Evolutionary conservation across 2,797 vertebrate genomes (phyloP), one percentile per base, ranked within the genome.

Genomic region (Darevskia mixta): DNA sequence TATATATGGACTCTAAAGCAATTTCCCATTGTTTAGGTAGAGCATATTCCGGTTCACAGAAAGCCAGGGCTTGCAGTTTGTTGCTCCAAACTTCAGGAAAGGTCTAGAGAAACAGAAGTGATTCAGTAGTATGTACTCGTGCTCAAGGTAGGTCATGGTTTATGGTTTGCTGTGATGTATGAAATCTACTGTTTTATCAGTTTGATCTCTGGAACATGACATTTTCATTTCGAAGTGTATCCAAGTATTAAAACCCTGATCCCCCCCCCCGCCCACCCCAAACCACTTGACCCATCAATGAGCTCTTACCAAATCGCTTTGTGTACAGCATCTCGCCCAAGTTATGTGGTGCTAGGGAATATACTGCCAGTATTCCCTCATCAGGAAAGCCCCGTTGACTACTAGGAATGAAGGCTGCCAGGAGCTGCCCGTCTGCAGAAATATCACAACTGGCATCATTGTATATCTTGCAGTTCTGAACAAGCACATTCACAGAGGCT

Each of bases 401-500:
- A 97, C 99, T 99, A 89, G 99, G 99, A 93, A 99, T 98, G 94
- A 99, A 99, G 61, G 99, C 99, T 1, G 99, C 99, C 92, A 99
- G 96, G 82, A 99, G 98, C 95, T 99, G 98, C 69, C 99, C 99
- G 71, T 99, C 98, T 0, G 98, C 98, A 17, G 99, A 99, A 96
- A 99, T 99, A 96, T 99, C 99, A 23, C 99, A 99, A 92, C 99
- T 99, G 35, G 99, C 99, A 41, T 99, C 99, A 3, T 99, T 99
- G 97, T 99, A 99, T 96, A 99, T 99, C 95, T 99, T 99, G 96
- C 99, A 99, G 97, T 99, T 99, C 95, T 98, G 98, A 94, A 99
- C 99, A 96, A 99, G 97, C 41, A 99, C 99, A 58, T 99, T 99
- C 93, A 99, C 97, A 0, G 98, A 98, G 78, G 98, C 99, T 99